Base-by-base conservation (phyloP, 2,797 vertebrate genomes). In the Sebastes trivittatus region DNA sequence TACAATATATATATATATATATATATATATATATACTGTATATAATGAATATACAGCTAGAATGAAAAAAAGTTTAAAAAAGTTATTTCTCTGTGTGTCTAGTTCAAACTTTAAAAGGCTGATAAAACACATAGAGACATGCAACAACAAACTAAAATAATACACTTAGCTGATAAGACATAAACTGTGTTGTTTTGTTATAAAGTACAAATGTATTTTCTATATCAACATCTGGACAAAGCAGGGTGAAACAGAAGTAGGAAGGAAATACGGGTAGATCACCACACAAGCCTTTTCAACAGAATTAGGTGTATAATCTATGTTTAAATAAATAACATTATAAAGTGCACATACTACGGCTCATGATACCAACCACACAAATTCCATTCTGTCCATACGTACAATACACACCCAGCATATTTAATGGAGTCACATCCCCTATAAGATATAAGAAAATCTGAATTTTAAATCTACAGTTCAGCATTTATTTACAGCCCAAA, bases 281-380 rank as follows among this genome's bases (percentile, higher is more conserved):
- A 70, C 34, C 61, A 77, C 72, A 85, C 58, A 84, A 84, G 80
- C 46, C 56, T 80, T 69, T 82, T 70, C 69, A 78, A 63, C 77
- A 68, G 49, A 77, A 80, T 81, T 82, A 80, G 60, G 66, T 75
- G 52, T 83, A 67, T 82, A 70, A 64, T 78, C 56, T 74, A 64
- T 62, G 59, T 86, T 88, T 73, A 73, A 89, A 92, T 91, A 88
- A 91, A 93, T 90, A 91, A 87, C 30, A 77, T 76, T 81, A 90
- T 95, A 95, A 96, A 96, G 94, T 91, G 93, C 95, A 89, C 84
- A 87, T 86, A 83, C 91, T 85, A 90, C 69, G 85, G 74, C 74
- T 87, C 83, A 86, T 83, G 73, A 90, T 86, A 71, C 77, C 18
- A 29, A 77, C 54, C 64, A 52, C 66, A 81, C 32, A 80, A 63